These are phyloP conservation scores for Dicycla oo DNA, from an alignment of 2,888 invertebrate species.

Conservation along the genomic window DNA sequence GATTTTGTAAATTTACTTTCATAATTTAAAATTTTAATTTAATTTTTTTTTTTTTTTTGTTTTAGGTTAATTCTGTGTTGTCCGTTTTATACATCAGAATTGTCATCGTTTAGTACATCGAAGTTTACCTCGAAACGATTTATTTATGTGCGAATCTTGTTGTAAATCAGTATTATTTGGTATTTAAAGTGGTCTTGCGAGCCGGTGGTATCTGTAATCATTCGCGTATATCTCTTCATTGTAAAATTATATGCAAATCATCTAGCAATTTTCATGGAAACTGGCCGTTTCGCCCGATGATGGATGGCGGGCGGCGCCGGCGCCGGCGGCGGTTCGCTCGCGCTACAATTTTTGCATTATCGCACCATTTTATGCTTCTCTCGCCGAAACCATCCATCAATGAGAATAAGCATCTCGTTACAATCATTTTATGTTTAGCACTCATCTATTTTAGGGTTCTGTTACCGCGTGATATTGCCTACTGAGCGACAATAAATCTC, in stretches of 20 bases:
- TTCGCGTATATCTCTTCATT: conserved; percentile 68
- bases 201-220: conserved; percentile 67
- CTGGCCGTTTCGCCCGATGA: conserved; percentile 71
- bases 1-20: conserved; percentile 41
- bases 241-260: conserved; percentile 75
- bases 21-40: too few relatives aligned
- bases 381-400: conserved; percentile 75
- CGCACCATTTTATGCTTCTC: conserved; percentile 76
- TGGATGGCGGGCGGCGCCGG: conserved; percentile 71
- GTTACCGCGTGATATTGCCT: conserved; percentile 69
- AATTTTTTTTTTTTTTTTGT: too few relatives aligned
- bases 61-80: conserved; percentile 43
- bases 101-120: too few relatives aligned
- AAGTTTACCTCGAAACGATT: conserved; percentile 27
- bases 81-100: conserved; percentile 34
- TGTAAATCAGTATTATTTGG: conserved; percentile 66
- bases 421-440: conserved; percentile 72
- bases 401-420: conserved; percentile 61
- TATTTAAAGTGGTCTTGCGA: conserved; percentile 59
- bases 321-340: conserved; percentile 64
- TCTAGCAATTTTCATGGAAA: conserved; percentile 77
- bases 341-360: conserved; percentile 76
- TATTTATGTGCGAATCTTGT: conserved; percentile 27
- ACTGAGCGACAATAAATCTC: conserved; percentile 76
- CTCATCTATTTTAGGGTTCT: conserved; percentile 69